These are phyloP conservation scores for Papilio machaon DNA, from an alignment of 1,140 invertebrate species.

Conservation along the genomic window DNA sequence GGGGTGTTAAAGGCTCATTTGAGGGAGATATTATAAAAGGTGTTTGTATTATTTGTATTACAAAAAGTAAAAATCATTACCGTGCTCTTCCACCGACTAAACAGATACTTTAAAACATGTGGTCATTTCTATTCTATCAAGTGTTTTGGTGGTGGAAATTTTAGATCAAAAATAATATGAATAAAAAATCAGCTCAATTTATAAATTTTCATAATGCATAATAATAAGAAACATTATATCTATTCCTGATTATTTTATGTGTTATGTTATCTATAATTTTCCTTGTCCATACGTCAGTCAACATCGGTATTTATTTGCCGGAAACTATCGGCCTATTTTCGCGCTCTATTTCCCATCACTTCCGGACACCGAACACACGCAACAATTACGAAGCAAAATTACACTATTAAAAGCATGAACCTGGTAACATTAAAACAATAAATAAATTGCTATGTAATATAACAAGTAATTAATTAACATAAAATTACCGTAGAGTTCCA, in stretches of 20 bases:
- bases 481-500: no score
- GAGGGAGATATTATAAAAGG: not conserved
- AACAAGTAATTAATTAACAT: no score
- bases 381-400: not conserved
- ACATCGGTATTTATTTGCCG: not conserved
- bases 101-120: no score
- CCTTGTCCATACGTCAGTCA: not conserved
- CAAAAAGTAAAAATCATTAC: not conserved
- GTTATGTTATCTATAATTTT: not conserved
- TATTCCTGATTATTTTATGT: not conserved
- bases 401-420: not conserved
- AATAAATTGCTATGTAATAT: no score
- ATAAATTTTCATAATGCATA: no score
- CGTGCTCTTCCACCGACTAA: no score
- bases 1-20: not conserved
- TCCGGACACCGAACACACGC: not conserved
- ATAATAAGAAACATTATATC: not conserved
- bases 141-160: no score
- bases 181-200: no score
- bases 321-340: conserved; percentile 10
- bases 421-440: not conserved
- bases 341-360: not conserved
- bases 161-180: no score
- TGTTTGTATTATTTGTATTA: not conserved
- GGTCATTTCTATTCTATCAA: no score